Percentiles rank a stretch among this genome's conserved stretches.
Conservation (phyloP, 2,888 invertebrate genomes). For the Spicauda simplicius region DNA sequence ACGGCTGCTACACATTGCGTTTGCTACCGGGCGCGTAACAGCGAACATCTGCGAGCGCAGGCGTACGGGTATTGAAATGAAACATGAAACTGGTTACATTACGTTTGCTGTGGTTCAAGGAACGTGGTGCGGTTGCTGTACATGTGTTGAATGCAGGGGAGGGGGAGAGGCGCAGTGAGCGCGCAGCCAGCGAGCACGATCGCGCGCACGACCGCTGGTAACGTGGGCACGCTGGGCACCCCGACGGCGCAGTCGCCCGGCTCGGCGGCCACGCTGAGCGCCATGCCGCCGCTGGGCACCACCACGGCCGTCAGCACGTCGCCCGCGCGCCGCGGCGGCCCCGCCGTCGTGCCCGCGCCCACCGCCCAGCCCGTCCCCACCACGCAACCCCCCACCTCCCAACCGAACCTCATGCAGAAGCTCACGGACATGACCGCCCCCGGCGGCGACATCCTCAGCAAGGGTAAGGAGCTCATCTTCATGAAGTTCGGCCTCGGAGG, state of each 20-base stretch:
- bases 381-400: conserved; percentile 70
- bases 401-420: conserved; percentile 94
- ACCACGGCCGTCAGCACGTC: conserved; percentile 58
- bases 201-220: conserved; percentile 87
- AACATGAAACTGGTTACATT: conserved; percentile 30
- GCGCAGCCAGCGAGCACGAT: conserved; percentile 77
- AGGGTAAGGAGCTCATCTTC: conserved; percentile 97
- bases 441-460: conserved; percentile 95
- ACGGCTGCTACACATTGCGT: not conserved
- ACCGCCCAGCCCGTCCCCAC: conserved; percentile 65
- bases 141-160: conserved; percentile 66
- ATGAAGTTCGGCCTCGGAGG: conserved; percentile 96
- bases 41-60: not conserved
- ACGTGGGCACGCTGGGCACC: conserved; percentile 74
- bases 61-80: too few relatives aligned
- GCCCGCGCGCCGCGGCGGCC: conserved; percentile 76
- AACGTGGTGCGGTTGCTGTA: conserved; percentile 39
- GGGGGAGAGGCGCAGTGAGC: conserved; percentile 82
- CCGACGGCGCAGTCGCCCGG: conserved; percentile 67
- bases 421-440: conserved; percentile 95
- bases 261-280: conserved; percentile 45
- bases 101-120: conserved; percentile 37
- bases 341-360: conserved; percentile 78
- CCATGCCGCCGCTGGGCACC: conserved; percentile 50
- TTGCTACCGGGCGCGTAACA: conserved; percentile 3